phyloP scores from a whole-genome alignment of 1,140 invertebrate species.

The Sarcophaga bullata region DNA sequence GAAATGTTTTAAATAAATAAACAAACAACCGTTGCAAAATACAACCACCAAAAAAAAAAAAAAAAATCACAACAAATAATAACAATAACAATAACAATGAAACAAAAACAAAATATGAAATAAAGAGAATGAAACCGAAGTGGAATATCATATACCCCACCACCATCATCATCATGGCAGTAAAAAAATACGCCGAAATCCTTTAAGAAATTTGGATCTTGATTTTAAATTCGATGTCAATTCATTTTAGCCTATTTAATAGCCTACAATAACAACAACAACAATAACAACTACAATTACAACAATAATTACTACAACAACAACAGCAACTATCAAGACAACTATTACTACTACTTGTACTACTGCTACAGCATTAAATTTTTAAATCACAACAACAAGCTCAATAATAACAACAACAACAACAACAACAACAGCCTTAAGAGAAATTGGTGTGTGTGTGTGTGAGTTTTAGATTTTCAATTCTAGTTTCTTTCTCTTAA shows the following conservation, averaged over 20 bases:
- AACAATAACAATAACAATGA: neutral
- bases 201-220: slow-evolving; percentile 65
- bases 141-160: slow-evolving; percentile 60
- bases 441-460: neutral
- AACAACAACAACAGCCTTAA: slow-evolving; percentile 11
- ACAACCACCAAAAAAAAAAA: neutral
- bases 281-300: neutral
- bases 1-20: too few relatives aligned
- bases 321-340: neutral
- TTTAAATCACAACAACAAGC: neutral
- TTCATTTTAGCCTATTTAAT: slow-evolving; percentile 60
- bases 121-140: slow-evolving; percentile 57
- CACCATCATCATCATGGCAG: slow-evolving; percentile 65
- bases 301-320: neutral
- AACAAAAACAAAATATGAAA: too few relatives aligned
- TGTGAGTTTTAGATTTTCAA: slow-evolving; percentile 20
- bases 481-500: neutral
- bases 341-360: neutral
- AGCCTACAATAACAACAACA: slow-evolving; percentile 13
- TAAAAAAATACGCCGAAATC: slow-evolving; percentile 63
- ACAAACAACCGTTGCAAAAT: neutral
- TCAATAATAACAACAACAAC: neutral
- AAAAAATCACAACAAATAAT: neutral
- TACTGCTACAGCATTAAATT: neutral
- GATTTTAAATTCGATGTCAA: slow-evolving; percentile 65